Evolutionary conservation across 2,888 invertebrate species (phyloP).

Genomic region (Epirrhoe tristata): DNA sequence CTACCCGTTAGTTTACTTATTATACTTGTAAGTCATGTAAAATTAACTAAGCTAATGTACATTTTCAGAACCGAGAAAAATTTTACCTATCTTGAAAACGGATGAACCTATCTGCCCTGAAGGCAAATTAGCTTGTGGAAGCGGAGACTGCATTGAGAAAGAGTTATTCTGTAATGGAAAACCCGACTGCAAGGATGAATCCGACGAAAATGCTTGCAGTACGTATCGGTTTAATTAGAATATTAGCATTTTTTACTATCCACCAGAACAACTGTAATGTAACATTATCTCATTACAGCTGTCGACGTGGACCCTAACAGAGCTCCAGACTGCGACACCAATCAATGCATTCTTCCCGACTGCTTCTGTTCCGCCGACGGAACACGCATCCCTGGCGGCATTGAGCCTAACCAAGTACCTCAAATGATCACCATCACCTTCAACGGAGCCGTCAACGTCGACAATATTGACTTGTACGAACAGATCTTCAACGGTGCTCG

Average conservation of each 20-base stretch:
- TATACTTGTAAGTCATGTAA: not conserved
- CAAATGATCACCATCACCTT: constrained; percentile 97
- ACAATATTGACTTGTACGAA: constrained; percentile 96
- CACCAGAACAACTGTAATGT: not conserved
- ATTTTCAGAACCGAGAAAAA: constrained; percentile 93
- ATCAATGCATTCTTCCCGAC: constrained; percentile 94
- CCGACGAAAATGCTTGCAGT: constrained; percentile 98
- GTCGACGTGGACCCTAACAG: constrained; percentile 96
- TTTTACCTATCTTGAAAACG: constrained; percentile 95
- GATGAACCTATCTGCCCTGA: constrained; percentile 97
- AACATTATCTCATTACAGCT: constrained; percentile 82
- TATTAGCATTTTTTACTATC: not conserved
- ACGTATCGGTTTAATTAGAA: constrained; percentile 77
- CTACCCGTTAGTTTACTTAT: not conserved
- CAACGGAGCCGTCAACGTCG: constrained; percentile 96
- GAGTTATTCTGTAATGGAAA: constrained; percentile 97
- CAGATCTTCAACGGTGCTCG: constrained; percentile 94
- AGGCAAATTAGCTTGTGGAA: constrained; percentile 95
- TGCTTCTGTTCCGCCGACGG: constrained; percentile 97
- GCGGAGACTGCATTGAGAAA: constrained; percentile 96
- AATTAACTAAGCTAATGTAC: constrained; percentile 16
- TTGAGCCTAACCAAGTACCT: constrained; percentile 94
- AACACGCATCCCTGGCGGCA: constrained; percentile 93
- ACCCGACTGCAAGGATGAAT: constrained; percentile 96
- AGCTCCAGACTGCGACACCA: constrained; percentile 95